Evolutionary conservation across 2,888 invertebrate species (phyloP), one percentile per base, ranked within the genome.

Genomic region (Spodoptera picta): DNA sequence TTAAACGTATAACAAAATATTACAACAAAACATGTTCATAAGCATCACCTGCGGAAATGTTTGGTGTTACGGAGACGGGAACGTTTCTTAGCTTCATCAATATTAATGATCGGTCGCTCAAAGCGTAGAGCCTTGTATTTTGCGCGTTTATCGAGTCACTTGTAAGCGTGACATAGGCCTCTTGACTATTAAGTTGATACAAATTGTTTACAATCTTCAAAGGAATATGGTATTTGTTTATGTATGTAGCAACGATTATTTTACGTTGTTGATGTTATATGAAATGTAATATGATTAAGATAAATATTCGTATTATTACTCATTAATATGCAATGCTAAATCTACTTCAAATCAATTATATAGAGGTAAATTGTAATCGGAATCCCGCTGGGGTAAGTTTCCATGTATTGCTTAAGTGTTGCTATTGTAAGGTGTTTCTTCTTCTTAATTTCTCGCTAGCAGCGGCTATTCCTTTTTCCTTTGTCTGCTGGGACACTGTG

Each of bases 191-290:
- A 75, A 69, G 69, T 68, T 57, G 47, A 27, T 62, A 64, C 69
- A 75, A 77, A 75, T 75, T 75, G 61, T 69, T 78, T 77, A 69
- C 62, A 80, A 79, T 77, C 75, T 72, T 80, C 75, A 77, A 61
- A 48, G 55, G 58, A 62, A 77, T 60, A 59, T 43, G 62, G 23
- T 58, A 66, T 64, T 65, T 59, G 56, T 59, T 61, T 48, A 53
- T 14, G 54, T 55, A 14, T 23, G 60, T 45, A 11, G 19, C 31
- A 11, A 46, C 50, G 65, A 42, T 42, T 46, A 52, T 31, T 31
- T 7, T 55, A 6, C 11, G 23, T 19, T 6, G 51, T 6, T 24
- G 9, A 36, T 42, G 0, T 52, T 47, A 27, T 36, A 9, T 36
- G 7, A 36, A 7, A 6, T 31, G 5, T 24, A 4, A 4, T 4